Evolutionary conservation across 2,888 invertebrate genomes (phyloP), one percentile per base, ranked within the genome.

Genomic region (Calliphora vomitoria): DNA sequence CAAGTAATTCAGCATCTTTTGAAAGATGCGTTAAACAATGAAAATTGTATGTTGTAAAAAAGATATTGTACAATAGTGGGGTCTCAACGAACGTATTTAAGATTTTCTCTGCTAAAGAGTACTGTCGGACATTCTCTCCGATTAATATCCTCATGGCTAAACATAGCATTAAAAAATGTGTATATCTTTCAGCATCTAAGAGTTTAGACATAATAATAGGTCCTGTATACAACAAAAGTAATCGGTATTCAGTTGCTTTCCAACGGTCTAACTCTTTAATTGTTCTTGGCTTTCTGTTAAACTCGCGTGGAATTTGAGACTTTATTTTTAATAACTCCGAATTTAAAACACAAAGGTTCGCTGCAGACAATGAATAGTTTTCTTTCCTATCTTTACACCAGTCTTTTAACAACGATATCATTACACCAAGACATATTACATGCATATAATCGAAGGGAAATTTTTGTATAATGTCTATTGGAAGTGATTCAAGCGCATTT

Each of bases 381-480:
- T 35, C 15, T 62, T 62, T 62, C 20, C 35, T 76, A 55, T 58
- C 58, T 15, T 18, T 72, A 58, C 31, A 50, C 79, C 79, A 79
- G 4, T 18, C 13, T 66, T 55, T 53, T 4, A 64, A 0, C 4
- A 62, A 5, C 4, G 41, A 62, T 47, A 35, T 64, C 25, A 38
- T 31, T n/a, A 78, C 78, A 18, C 79, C 79, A 8, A 79, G 53
- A 31, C 68, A 79, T 38, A 44, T 55, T 11, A 68, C 79, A 31
- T 79, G 58, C 79, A 79, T 79, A 31, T 79, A 79, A 35, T 79
- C 79, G 0, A 66, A 41, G 5, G 68, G 68, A 38, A 79, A 79
- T 15, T 53, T 31, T 3, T 18, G 53, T 6, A 66, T 44, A 15
- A 64, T 64, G 20, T 64, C 78, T 47, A 78, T 25, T 31, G 38